These are phyloP conservation scores for Pocillopora damicornis DNA, from an alignment of 64 coral and sea anemone genomes.

Conservation along the genomic window DNA sequence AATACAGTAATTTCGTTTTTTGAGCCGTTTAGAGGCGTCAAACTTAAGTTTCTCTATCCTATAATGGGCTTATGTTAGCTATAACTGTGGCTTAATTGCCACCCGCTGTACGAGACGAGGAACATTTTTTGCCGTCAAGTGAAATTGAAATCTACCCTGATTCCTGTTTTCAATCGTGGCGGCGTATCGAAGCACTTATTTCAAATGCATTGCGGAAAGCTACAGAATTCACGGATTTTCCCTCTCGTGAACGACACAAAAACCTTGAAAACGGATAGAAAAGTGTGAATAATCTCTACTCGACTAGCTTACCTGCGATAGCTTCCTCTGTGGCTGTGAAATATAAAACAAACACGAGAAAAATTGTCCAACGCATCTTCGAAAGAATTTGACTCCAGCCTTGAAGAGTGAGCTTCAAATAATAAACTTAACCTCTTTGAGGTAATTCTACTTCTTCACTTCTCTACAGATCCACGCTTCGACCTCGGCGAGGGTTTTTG, in stretches of 20 bases:
- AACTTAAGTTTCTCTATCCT: background rate
- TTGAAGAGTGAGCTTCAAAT: background rate
- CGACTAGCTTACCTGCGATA: conserved; percentile 11
- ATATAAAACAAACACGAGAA: conserved; percentile 16
- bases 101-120: background rate
- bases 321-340: conserved; percentile 44
- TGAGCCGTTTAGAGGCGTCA: background rate
- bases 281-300: conserved; percentile 37
- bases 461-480: background rate
- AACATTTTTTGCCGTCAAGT: background rate
- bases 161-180: background rate
- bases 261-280: conserved; percentile 42
- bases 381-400: background rate
- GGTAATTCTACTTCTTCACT: background rate
- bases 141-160: background rate
- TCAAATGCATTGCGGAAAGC: background rate
- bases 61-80: background rate
- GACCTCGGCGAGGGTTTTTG: conserved; percentile 5
- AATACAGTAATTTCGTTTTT: background rate
- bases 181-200: background rate
- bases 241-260: conserved; percentile 11
- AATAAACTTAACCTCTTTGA: background rate
- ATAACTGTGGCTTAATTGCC: background rate
- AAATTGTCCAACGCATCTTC: background rate
- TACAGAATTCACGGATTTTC: conserved; percentile 12